Base-by-base conservation (phyloP, 1,140 invertebrate genomes). In the Drosophila nebulosa region DNA sequence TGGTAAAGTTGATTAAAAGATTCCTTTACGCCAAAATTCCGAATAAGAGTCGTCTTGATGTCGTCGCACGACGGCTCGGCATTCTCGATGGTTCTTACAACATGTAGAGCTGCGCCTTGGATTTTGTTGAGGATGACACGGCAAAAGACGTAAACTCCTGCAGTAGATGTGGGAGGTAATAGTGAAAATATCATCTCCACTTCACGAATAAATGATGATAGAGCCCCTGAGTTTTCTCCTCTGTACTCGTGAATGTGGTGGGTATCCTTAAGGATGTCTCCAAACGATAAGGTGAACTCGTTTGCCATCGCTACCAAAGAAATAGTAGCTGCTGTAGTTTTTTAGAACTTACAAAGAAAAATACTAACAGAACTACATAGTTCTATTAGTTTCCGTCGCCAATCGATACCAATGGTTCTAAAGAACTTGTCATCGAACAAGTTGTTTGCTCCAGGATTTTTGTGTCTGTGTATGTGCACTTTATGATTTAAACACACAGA, bases 131-230 rank as follows among this genome's bases (percentile, higher is more conserved):
- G 56, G 27, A 71, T 56, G 24, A 65, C 55, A 59, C 63, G 35
- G 35, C 35, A 5, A 36, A 36, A 14, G 35, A 36, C n/a, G 35
- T 36, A 14, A 3, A 36, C 35, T 36, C 35, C 35, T 36, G 35
- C 35, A 36, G n/a, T 36, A 36, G 35, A 36, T 36, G 35, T 36
- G 35, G 35, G 35, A 14, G 35, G n/a, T 14, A 36, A 7, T 14
- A 36, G 12, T 36, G 35, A 36, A 36, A 36, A 36, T 36, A 36
- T 36, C 35, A 36, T 36, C 35, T 36, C 35, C 12, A 36, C 35
- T 64, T 67, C 72, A 65, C 70, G 27, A 59, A 71, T 55, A 55
- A 72, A 69, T 69, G 51, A 72, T 59, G 60, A 62, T 36, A 64
- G 57, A 61, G 62, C 63, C 26, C 62, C 62, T 63, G 60, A 24